Conservation (phyloP, 1,140 invertebrate genomes). For the Solenopsis fugax region DNA sequence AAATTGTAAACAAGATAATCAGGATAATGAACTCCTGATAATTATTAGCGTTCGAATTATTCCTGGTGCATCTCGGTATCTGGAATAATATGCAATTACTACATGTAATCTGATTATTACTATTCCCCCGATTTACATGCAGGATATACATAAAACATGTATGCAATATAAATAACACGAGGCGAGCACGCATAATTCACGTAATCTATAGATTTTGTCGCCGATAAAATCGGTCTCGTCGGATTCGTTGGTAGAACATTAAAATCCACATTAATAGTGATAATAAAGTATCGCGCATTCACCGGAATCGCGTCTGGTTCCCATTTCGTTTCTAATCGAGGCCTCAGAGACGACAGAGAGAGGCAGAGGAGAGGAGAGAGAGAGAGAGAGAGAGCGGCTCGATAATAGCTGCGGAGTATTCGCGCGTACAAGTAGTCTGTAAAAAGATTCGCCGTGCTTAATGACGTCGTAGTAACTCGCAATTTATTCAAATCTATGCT, state of each 20-base stretch:
- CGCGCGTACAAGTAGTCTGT: slow-evolving; percentile 60
- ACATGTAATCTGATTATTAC: slow-evolving; percentile 2
- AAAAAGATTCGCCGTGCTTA: slow-evolving; percentile 79
- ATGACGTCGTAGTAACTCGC: slow-evolving; percentile 77
- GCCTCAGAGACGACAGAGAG: not conserved
- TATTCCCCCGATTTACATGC: slow-evolving; percentile 18
- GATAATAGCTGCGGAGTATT: slow-evolving; percentile 35
- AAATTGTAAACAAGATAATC: slow-evolving; percentile 27
- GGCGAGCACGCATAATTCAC: not conserved
- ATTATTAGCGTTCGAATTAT: not conserved
- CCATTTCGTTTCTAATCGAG: not conserved
- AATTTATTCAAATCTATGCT: slow-evolving; percentile 83
- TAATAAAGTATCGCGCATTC: slow-evolving; percentile 11
- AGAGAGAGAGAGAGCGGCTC: not conserved
- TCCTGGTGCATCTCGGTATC: not conserved
- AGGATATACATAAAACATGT: not conserved
- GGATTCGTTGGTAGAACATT: not conserved
- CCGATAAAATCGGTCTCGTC: slow-evolving; percentile 8
- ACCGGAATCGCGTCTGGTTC: not conserved
- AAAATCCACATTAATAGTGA: slow-evolving; percentile 3
- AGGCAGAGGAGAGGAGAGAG: not conserved
- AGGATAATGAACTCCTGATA: not conserved
- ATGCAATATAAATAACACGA: not conserved
- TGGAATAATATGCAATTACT: not conserved
- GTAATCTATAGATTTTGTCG: slow-evolving; percentile 13